These are phyloP conservation scores for Circaetus gallicus DNA, from an alignment of 2,113 vertebrate genomes.

Conservation along the genomic window DNA sequence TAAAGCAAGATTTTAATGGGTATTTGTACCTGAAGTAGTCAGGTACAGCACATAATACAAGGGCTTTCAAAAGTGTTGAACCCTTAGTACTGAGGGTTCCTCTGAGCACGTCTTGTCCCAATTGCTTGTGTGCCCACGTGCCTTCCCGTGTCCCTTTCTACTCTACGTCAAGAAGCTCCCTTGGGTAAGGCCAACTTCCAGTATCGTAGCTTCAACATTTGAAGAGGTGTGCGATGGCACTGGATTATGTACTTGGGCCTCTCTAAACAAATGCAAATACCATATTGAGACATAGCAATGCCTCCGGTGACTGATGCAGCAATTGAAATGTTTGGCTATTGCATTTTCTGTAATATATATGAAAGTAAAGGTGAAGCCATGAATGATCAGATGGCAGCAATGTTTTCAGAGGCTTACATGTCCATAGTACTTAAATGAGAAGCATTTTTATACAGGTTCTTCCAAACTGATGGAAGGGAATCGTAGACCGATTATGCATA, in stretches of 20 bases:
- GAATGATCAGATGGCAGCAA: background rate
- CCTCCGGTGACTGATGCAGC: background rate
- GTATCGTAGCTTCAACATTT: background rate
- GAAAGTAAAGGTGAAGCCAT: background rate
- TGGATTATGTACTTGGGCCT: background rate
- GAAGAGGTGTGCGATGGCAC: background rate
- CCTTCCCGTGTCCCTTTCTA: background rate
- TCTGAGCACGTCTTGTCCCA: background rate
- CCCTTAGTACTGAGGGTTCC: background rate
- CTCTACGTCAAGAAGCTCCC: background rate
- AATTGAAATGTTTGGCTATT: background rate
- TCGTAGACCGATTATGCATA: background rate
- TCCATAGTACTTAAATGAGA: background rate
- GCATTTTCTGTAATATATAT: background rate
- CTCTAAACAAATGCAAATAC: background rate
- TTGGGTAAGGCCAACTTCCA: background rate
- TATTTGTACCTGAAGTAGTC: background rate
- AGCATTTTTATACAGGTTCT: background rate
- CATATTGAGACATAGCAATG: background rate
- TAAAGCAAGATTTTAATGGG: background rate
- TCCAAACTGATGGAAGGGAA: background rate
- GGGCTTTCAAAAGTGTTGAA: background rate
- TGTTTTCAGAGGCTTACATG: background rate
- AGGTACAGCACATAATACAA: background rate
- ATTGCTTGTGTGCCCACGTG: background rate